Conservation (phyloP, 2,797 vertebrate species). For the Crocidura indochinensis region DNA sequence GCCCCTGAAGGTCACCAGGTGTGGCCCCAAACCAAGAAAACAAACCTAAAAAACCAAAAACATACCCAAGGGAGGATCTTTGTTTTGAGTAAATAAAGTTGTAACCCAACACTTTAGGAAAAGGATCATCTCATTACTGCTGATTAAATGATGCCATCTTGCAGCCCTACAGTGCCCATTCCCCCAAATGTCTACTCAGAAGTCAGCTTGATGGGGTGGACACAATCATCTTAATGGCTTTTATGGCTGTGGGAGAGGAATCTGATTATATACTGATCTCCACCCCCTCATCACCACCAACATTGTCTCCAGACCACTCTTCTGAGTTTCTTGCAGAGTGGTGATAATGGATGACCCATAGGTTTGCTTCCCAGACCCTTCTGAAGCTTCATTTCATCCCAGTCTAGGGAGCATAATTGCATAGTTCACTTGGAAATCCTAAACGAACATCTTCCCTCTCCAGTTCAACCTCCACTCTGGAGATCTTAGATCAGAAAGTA, state of each 20-base stretch:
- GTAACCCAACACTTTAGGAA: background rate
- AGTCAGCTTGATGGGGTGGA: background rate
- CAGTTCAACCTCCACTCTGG: background rate
- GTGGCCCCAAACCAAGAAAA: too few relatives aligned
- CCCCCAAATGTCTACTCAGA: slow-evolving; percentile 21
- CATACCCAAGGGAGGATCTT: too few relatives aligned
- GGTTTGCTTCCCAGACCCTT: background rate
- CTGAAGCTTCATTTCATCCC: background rate
- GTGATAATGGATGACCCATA: background rate
- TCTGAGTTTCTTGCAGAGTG: slow-evolving; percentile 37
- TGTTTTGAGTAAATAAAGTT: too few relatives aligned
- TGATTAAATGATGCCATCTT: background rate
- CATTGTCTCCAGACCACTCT: too few relatives aligned
- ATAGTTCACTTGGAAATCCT: background rate
- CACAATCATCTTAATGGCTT: background rate
- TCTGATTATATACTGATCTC: background rate
- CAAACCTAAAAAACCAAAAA: too few relatives aligned
- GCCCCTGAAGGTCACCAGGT: too few relatives aligned
- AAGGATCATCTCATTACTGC: background rate
- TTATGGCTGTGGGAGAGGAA: background rate
- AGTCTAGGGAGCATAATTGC: background rate
- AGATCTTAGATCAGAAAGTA: background rate
- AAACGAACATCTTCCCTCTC: background rate
- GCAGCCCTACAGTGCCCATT: background rate
- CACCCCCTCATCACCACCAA: too few relatives aligned